phyloP scores from a whole-genome alignment of 2,888 invertebrate species.

The Agonopterix arenella region DNA sequence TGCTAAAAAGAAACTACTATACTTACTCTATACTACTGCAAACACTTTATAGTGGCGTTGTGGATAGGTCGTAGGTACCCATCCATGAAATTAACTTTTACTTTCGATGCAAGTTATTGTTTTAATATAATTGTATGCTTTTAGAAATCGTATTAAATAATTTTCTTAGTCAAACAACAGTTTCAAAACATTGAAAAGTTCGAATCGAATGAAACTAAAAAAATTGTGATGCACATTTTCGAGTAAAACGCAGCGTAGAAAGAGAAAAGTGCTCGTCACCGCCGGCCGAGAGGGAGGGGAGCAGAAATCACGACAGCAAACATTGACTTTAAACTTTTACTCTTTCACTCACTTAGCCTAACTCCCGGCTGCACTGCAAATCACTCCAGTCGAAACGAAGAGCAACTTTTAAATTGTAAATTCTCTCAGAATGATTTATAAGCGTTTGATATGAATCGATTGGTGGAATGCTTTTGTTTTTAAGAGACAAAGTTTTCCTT shows the following conservation, averaged over 20 bases:
- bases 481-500: too few relatives aligned
- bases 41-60: too few relatives aligned
- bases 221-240: slow-evolving; percentile 39
- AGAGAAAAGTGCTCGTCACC: slow-evolving; percentile 32
- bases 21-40: too few relatives aligned
- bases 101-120: too few relatives aligned
- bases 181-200: too few relatives aligned
- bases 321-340: slow-evolving; percentile 73
- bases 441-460: slow-evolving; percentile 33
- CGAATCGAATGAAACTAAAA: slow-evolving; percentile 3
- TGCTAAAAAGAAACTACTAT: too few relatives aligned
- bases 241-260: slow-evolving; percentile 16
- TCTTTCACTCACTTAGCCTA: slow-evolving; percentile 70
- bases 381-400: slow-evolving; percentile 55
- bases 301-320: slow-evolving; percentile 71
- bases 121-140: too few relatives aligned
- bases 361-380: slow-evolving; percentile 59
- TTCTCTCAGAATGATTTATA: slow-evolving; percentile 51
- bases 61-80: too few relatives aligned
- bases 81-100: too few relatives aligned
- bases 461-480: not conserved
- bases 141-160: too few relatives aligned
- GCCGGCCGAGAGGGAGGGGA: slow-evolving; percentile 36
- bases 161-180: too few relatives aligned
- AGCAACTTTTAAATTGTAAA: slow-evolving; percentile 53